Conservation (phyloP, 2,113 vertebrate species). For the Alligator mississippiensis region DNA sequence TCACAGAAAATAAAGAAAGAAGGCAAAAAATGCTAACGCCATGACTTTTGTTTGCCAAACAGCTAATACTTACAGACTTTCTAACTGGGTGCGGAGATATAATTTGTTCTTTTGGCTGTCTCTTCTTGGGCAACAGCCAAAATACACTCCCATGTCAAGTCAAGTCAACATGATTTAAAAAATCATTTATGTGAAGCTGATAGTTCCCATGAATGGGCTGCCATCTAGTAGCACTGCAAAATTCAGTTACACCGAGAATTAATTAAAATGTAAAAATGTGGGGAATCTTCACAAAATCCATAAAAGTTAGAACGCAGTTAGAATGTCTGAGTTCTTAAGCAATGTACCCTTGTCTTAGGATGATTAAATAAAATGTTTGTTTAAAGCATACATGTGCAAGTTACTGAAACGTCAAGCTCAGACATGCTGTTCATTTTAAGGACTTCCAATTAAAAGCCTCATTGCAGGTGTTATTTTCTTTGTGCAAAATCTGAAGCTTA, state of each 20-base stretch:
- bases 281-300: fast-evolving
- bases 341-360: background rate
- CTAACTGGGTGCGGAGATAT: constrained; percentile 76
- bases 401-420: background rate
- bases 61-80: constrained; percentile 74
- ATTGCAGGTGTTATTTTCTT: background rate
- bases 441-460: background rate
- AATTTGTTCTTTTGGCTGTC: constrained; percentile 73
- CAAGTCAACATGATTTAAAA: constrained; percentile 69
- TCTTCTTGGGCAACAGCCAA: constrained; percentile 61
- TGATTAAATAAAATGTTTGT: background rate
- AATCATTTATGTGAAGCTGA: constrained; percentile 61
- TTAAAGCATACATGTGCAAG: background rate
- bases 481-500: background rate
- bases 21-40: constrained; percentile 76
- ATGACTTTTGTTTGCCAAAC: constrained; percentile 67
- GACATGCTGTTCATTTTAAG: background rate
- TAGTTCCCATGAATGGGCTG: constrained; percentile 53
- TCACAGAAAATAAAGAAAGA: constrained; percentile 68
- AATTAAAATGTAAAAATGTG: constrained; percentile 13
- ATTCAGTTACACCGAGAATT: constrained; percentile 24
- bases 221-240: constrained; percentile 7
- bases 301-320: background rate
- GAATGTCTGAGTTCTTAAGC: background rate
- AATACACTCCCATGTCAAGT: constrained; percentile 65